phyloP scores from a whole-genome alignment of 2,113 vertebrate genomes.

The Sturnus vulgaris region DNA sequence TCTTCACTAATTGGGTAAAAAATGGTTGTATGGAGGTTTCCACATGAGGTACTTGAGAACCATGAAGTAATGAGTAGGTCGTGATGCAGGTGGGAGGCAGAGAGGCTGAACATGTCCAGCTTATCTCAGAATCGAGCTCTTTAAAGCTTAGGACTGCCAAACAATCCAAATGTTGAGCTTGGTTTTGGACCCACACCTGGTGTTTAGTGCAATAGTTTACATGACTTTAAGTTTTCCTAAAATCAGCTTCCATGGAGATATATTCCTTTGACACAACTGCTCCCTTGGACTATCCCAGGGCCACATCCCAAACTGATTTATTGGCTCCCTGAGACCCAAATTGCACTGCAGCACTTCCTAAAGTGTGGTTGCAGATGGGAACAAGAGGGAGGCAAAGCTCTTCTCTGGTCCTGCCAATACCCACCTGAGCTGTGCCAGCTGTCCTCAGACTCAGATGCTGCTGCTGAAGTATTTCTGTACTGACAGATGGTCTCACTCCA shows the following conservation, averaged over 20 bases:
- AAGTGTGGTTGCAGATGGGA: background rate
- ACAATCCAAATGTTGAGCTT: background rate
- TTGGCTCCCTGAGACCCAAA: background rate
- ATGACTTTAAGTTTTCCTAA: background rate
- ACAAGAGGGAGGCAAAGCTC: background rate
- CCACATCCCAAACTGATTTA: background rate
- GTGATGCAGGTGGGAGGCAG: background rate
- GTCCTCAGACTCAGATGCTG: background rate
- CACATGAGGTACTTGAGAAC: background rate
- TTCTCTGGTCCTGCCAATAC: background rate
- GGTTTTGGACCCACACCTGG: background rate
- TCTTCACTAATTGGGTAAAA: background rate
- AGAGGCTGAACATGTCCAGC: background rate
- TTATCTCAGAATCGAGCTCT: background rate
- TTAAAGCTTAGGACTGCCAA: background rate
- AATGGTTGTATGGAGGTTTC: background rate
- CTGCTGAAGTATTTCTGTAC: background rate
- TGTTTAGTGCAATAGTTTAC: background rate
- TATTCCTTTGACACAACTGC: background rate
- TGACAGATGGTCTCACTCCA: background rate
- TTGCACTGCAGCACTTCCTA: background rate
- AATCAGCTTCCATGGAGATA: background rate
- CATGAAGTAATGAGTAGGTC: background rate
- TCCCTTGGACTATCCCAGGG: background rate
- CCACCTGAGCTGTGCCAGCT: background rate